A percentile compares a stretch with the other conserved stretches of the same genome.
Conservation (phyloP, 2,888 invertebrate species). For the Eutolmus rufibarbis region DNA sequence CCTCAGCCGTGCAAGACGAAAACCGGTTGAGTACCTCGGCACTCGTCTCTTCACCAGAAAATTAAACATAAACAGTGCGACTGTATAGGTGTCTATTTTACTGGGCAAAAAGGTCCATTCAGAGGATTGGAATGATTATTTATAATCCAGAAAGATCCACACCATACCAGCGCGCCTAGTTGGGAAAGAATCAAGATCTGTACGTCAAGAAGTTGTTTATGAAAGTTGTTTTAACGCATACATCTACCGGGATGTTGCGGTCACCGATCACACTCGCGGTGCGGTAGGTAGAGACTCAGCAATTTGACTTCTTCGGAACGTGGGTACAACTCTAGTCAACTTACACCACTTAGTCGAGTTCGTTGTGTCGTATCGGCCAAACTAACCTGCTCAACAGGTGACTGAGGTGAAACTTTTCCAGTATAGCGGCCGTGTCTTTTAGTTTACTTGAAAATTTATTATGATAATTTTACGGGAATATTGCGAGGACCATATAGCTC, state of each 20-base stretch:
- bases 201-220: constrained; percentile 31
- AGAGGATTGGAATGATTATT: constrained; percentile 22
- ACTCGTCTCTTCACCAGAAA: not conserved
- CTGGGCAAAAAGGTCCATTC: constrained; percentile 27
- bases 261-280: constrained; percentile 15
- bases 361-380: constrained; percentile 25
- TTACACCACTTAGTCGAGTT: constrained; percentile 32
- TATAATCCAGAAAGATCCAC: not conserved
- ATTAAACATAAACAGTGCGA: not conserved
- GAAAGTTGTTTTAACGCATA: constrained; percentile 37
- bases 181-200: not conserved
- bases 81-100: not conserved
- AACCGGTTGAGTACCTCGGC: not conserved
- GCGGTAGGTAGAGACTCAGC: constrained; percentile 37
- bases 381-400: constrained; percentile 40
- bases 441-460: not conserved
- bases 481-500: not conserved
- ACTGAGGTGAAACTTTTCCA: not conserved
- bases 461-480: not conserved
- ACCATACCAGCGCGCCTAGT: not conserved
- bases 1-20: not conserved
- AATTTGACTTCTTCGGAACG: constrained; percentile 15
- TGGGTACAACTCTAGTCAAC: not conserved
- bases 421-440: not conserved
- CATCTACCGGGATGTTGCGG: not conserved